phyloP scores from a whole-genome alignment of 2,113 vertebrate genomes.

The Malaclemys terrapin region DNA sequence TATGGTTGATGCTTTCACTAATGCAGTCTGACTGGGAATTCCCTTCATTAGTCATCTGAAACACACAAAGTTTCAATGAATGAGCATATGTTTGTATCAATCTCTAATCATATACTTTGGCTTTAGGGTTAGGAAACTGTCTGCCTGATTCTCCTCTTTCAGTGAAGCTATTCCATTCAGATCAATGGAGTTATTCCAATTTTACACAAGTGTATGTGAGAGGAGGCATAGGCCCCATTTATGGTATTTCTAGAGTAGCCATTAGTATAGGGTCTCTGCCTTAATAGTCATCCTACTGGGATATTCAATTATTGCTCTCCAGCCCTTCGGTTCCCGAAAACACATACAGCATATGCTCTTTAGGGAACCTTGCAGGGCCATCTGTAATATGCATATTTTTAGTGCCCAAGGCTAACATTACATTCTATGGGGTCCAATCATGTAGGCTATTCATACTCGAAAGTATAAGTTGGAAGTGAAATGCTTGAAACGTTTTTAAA shows the following conservation, averaged over 20 bases:
- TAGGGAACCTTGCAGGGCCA: neutral
- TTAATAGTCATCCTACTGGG: neutral
- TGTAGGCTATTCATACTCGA: neutral
- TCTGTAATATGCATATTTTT: neutral
- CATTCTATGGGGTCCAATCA: neutral
- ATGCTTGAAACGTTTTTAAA: neutral
- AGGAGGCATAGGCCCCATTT: neutral
- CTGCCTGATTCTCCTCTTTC: neutral
- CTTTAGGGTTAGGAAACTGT: neutral
- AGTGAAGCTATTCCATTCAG: neutral
- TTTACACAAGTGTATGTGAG: neutral
- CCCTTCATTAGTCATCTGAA: conserved; percentile 61
- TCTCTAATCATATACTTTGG: neutral
- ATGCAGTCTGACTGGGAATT: conserved; percentile 11
- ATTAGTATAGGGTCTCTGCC: neutral
- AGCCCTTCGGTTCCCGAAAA: neutral
- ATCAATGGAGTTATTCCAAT: neutral
- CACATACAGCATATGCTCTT: neutral
- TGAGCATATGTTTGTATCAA: rapidly evolving
- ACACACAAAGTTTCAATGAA: conserved; percentile 25
- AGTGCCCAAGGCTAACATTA: neutral
- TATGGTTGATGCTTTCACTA: conserved; percentile 18
- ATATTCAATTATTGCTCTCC: neutral
- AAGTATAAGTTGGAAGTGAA: neutral
- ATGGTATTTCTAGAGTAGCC: neutral